These are phyloP conservation scores for Caenorhabditis japonica DNA, from an alignment of 2,888 invertebrate genomes.

Conservation along the genomic window DNA sequence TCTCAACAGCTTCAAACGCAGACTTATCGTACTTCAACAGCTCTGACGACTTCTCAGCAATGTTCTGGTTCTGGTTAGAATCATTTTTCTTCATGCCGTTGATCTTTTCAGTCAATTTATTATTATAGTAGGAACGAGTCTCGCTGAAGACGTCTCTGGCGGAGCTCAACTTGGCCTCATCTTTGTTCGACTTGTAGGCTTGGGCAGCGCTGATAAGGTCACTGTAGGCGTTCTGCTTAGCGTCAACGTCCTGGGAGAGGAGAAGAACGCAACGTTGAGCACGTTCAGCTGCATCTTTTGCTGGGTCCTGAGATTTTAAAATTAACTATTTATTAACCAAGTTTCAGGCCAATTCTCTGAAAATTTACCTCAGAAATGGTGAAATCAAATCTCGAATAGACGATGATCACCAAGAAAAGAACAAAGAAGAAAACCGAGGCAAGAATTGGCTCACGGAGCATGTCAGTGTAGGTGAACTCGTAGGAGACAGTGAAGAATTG, in stretches of 20 bases:
- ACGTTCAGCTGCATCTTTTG: conserved; percentile 80
- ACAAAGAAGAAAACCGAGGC: conserved; percentile 90
- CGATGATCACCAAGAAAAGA: conserved; percentile 90
- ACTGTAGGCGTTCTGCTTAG: conserved; percentile 82
- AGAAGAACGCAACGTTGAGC: conserved; percentile 80
- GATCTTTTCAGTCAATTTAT: conserved; percentile 77
- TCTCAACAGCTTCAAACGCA: conserved; percentile 77
- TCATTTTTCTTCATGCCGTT: conserved; percentile 1
- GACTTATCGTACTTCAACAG: conserved; percentile 81
- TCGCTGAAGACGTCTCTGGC: conserved; percentile 81
- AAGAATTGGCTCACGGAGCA: conserved; percentile 93
- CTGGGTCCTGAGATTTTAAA: conserved; percentile 79
- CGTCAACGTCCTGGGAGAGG: conserved; percentile 81
- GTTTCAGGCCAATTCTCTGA: no score
- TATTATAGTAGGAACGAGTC: conserved; percentile 81
- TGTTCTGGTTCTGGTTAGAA: conserved; percentile 51
- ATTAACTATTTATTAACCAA: conserved; percentile 10
- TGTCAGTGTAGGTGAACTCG: conserved; percentile 86
- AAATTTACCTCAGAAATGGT: conserved; percentile 82
- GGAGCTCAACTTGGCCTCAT: conserved; percentile 50
- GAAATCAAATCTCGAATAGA: conserved; percentile 95
- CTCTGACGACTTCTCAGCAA: conserved; percentile 81
- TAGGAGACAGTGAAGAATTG: conserved; percentile 88
- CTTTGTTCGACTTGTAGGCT: conserved; percentile 81
- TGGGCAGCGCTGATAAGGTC: conserved; percentile 82